Conservation (phyloP, 2,888 invertebrate genomes). For the Aphodius sticticus region DNA sequence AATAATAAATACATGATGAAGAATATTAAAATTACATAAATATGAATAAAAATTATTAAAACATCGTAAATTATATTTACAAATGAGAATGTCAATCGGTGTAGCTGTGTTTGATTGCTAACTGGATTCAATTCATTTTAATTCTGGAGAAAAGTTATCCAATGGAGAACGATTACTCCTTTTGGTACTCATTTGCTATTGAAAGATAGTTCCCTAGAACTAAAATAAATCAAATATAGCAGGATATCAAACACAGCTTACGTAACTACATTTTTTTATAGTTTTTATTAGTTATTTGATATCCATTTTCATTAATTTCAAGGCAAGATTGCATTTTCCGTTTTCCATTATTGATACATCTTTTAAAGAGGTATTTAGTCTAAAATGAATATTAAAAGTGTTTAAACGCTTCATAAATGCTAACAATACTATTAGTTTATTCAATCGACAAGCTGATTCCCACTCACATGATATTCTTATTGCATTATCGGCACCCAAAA, state of each 20-base stretch:
- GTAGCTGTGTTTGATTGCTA: neutral
- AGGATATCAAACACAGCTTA: neutral
- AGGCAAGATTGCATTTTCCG: conserved; percentile 49
- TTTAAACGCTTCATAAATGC: neutral
- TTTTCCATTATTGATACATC: conserved; percentile 5
- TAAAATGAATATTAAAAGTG: conserved; percentile 29
- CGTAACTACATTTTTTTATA: neutral
- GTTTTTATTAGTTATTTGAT: neutral
- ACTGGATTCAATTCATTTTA: neutral
- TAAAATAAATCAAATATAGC: neutral
- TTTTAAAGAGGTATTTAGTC: conserved; percentile 14
- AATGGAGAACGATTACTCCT: neutral
- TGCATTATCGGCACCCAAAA: neutral
- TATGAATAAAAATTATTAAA: conserved; percentile 21
- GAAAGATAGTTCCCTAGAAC: neutral
- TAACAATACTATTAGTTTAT: neutral
- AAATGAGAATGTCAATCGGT: neutral
- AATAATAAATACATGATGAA: conserved; percentile 40
- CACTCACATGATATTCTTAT: neutral
- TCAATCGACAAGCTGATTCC: neutral
- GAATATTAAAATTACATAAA: conserved; percentile 29
- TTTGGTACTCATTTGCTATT: neutral
- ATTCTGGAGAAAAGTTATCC: neutral
- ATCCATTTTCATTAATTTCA: conserved; percentile 25
- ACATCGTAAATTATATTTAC: conserved; percentile 5